A percentile compares a stretch with the other conserved stretches of the same genome.
Conservation (phyloP, 2,888 invertebrate species). For the Ormyrus rosae region DNA sequence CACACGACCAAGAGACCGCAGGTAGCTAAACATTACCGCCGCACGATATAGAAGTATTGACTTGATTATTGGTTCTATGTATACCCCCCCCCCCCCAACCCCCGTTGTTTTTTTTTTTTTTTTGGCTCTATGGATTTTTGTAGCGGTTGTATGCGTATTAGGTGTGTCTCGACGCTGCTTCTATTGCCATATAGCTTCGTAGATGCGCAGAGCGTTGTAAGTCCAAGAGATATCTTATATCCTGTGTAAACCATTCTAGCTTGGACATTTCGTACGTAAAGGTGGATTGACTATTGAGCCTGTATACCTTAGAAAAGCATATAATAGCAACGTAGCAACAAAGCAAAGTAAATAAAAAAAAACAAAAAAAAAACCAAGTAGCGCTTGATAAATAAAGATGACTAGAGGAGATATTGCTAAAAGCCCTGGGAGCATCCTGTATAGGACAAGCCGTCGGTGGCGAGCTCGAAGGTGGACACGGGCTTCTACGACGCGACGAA, state of each 20-base stretch:
- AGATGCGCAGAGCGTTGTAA: not conserved
- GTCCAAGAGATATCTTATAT: no score
- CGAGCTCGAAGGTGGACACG: constrained; percentile 47
- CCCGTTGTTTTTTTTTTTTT: not conserved
- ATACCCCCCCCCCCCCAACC: not conserved
- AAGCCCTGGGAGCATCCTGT: no score
- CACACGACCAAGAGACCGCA: constrained; percentile 39
- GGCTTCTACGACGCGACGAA: constrained; percentile 64
- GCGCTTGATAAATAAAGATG: not conserved
- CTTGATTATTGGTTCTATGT: not conserved
- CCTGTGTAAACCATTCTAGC: no score
- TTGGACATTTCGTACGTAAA: no score
- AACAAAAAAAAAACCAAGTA: not conserved
- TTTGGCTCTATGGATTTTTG: not conserved
- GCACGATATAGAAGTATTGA: not conserved
- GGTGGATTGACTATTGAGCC: no score
- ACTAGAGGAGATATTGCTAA: not conserved
- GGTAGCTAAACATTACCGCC: constrained; percentile 33
- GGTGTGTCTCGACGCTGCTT: not conserved
- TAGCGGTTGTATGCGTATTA: not conserved
- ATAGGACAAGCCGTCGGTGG: not conserved
- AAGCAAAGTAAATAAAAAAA: not conserved
- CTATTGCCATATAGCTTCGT: constrained; percentile 14
- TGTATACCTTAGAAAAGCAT: no score
- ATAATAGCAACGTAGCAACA: no score